phyloP scores from a whole-genome alignment of 2,888 invertebrate species.

The Tipula helvola region DNA sequence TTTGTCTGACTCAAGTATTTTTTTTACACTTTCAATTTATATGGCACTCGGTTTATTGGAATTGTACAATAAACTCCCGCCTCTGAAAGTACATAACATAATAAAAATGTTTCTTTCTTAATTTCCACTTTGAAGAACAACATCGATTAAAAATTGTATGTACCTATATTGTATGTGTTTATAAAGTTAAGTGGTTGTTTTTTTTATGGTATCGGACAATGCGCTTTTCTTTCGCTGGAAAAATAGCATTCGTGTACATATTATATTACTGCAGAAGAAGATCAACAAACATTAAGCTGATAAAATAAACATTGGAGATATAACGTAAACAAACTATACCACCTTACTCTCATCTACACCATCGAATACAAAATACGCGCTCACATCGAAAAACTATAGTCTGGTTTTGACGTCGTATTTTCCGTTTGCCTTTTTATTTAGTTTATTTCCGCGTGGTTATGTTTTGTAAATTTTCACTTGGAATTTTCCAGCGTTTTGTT shows the following conservation, averaged over 20 bases:
- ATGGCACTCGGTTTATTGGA: background rate
- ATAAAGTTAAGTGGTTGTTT: too few relatives aligned
- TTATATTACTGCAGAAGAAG: background rate
- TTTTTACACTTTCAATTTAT: background rate
- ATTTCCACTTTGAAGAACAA: background rate
- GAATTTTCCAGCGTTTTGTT: background rate
- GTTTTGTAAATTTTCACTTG: background rate
- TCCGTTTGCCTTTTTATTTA: background rate
- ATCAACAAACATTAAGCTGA: background rate
- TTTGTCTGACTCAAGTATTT: background rate
- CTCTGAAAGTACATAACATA: background rate
- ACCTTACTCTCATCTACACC: background rate
- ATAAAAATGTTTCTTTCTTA: background rate
- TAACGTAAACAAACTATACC: background rate
- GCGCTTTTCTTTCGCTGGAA: background rate
- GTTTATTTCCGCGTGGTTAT: background rate
- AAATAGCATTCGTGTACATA: background rate
- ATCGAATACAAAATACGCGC: background rate
- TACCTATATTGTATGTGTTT: too few relatives aligned
- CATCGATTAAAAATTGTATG: too few relatives aligned
- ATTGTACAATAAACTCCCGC: background rate
- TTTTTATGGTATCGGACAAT: background rate
- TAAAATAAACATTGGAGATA: background rate
- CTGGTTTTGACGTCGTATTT: background rate
- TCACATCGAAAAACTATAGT: background rate